Evolutionary conservation across 2,888 invertebrate species (phyloP).

Genomic region (Aelia acuminata): DNA sequence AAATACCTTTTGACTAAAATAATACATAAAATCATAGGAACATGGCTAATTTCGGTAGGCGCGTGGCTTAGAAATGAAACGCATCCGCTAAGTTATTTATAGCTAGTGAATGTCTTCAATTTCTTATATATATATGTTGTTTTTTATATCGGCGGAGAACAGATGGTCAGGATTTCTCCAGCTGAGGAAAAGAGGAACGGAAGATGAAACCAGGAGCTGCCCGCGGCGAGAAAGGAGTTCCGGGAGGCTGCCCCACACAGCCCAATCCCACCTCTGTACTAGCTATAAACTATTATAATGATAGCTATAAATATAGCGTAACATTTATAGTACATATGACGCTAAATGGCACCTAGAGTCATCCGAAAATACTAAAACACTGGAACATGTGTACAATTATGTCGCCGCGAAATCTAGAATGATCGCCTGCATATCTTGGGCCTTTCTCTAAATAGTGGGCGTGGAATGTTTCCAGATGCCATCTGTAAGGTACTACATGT

Average conservation of each 20-base stretch:
- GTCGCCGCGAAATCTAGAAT: neutral
- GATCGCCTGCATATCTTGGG: neutral
- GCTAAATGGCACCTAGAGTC: neutral
- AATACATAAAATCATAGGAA: neutral
- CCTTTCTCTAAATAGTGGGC: conserved; percentile 34
- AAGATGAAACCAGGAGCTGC: conserved; percentile 46
- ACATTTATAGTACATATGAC: neutral
- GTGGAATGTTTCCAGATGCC: conserved; percentile 41
- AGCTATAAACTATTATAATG: neutral
- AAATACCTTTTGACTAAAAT: neutral
- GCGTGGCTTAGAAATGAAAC: neutral
- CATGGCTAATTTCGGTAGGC: neutral
- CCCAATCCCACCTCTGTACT: neutral
- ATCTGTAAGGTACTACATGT: neutral
- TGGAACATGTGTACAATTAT: neutral
- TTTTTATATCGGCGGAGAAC: neutral
- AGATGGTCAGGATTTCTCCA: conserved; percentile 37
- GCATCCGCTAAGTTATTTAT: neutral
- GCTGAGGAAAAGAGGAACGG: neutral
- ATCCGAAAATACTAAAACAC: neutral
- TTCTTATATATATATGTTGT: neutral
- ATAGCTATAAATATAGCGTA: neutral
- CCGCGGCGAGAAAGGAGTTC: conserved; percentile 49
- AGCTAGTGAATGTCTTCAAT: neutral
- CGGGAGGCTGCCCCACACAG: conserved; percentile 35